Percentiles rank a stretch among this genome's conserved stretches.
These are phyloP conservation scores for Drosophila sturtevanti DNA, from an alignment of 1,140 invertebrate genomes.

Conservation along the genomic window DNA sequence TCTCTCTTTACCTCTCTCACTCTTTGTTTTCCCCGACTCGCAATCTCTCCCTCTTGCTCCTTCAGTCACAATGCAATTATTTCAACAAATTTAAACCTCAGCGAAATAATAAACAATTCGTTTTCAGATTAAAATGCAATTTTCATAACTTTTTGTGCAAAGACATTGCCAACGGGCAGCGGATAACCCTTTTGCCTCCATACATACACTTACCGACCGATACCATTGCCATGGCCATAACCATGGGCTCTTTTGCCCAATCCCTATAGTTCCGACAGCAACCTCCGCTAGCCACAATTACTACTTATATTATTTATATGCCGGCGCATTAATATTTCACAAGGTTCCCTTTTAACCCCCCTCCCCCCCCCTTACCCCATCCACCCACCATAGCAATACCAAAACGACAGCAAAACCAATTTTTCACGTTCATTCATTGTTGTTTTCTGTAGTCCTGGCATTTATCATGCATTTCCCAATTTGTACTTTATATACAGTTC, in stretches of 20 bases:
- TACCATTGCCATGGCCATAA: background rate
- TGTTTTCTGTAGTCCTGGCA: slow-evolving; percentile 40
- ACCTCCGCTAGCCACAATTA: slow-evolving; percentile 61
- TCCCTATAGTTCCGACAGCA: slow-evolving; percentile 25
- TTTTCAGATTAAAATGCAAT: slow-evolving; percentile 82
- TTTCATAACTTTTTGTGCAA: slow-evolving; percentile 79
- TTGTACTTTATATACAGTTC: slow-evolving; percentile 45
- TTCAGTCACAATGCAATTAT: slow-evolving; percentile 66
- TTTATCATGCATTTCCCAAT: slow-evolving; percentile 66
- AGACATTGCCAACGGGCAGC: slow-evolving; percentile 41
- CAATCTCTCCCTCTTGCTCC: background rate
- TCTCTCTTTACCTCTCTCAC: too few species aligned
- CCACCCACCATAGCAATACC: too few species aligned
- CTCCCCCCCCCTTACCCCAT: background rate
- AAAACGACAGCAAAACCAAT: slow-evolving; percentile 32
- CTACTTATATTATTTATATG: slow-evolving; percentile 81
- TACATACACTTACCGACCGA: slow-evolving; percentile 1
- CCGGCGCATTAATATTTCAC: slow-evolving; percentile 78
- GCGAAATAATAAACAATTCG: slow-evolving; percentile 81
- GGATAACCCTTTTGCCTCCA: slow-evolving; percentile 4
- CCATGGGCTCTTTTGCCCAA: background rate
- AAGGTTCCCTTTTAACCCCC: slow-evolving; percentile 35
- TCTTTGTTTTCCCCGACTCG: too few species aligned
- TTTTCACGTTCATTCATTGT: slow-evolving; percentile 37
- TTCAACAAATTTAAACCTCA: slow-evolving; percentile 82